Conservation (phyloP, 1,140 invertebrate genomes). For the Scaptomyza hsui region DNA sequence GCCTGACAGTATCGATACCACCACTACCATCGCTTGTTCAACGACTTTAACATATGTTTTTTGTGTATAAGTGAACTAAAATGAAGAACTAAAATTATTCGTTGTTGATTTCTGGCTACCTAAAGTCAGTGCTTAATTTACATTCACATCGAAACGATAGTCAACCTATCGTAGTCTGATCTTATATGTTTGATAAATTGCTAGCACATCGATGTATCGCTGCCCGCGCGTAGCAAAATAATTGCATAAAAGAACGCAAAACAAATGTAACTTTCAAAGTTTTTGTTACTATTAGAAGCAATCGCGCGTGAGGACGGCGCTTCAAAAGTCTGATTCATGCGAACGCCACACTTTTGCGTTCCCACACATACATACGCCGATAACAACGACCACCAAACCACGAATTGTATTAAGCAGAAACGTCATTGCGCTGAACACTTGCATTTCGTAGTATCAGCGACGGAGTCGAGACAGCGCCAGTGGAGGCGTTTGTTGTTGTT, state of each 20-base stretch:
- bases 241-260: conserved; percentile 43
- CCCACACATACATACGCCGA: conserved; percentile 11
- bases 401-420: conserved; percentile 41
- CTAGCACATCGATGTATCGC: conserved; percentile 5
- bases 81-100: background rate
- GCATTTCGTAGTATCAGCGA: conserved; percentile 26
- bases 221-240: conserved; percentile 34
- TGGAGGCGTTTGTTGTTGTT: conserved; percentile 34
- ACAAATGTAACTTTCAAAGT: conserved; percentile 37
- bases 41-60: background rate
- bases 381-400: conserved; percentile 13
- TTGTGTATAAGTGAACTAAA: background rate
- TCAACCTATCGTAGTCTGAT: background rate
- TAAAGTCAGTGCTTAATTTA: no score
- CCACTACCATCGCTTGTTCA: background rate
- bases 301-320: conserved; percentile 21
- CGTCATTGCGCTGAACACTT: conserved; percentile 34
- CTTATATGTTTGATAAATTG: background rate
- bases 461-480: conserved; percentile 14
- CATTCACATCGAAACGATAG: background rate
- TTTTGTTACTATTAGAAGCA: conserved; percentile 31
- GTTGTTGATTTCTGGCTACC: background rate
- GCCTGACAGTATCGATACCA: background rate
- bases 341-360: conserved; percentile 18
- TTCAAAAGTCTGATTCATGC: conserved; percentile 38